These are phyloP conservation scores for Gallinago stenura DNA, from an alignment of 2,797 vertebrate genomes.

Conservation along the genomic window DNA sequence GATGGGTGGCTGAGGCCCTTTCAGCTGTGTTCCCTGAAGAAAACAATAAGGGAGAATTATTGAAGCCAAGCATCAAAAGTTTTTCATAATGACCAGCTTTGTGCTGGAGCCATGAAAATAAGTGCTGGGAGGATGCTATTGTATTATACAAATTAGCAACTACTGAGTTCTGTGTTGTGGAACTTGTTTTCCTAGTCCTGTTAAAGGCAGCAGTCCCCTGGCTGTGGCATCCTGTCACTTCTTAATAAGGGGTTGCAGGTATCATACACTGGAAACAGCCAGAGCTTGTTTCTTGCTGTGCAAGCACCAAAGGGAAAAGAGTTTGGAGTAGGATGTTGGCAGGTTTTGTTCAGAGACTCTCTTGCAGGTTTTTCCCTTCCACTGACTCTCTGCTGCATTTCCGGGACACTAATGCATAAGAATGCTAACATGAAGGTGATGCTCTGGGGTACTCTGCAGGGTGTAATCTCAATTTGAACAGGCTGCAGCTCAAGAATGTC, in stretches of 20 bases:
- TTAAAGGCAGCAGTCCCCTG: neutral
- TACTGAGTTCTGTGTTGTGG: neutral
- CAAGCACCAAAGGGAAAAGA: neutral
- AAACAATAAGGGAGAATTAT: neutral
- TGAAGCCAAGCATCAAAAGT: neutral
- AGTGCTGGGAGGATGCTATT: neutral
- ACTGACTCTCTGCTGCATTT: neutral
- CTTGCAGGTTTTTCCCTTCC: neutral
- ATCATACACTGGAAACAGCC: rapidly evolving
- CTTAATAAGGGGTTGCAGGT: neutral
- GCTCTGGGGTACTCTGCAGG: neutral
- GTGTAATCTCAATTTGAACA: rapidly evolving
- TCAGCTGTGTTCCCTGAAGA: neutral
- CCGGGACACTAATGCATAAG: neutral
- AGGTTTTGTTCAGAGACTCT: neutral
- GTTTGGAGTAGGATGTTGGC: neutral
- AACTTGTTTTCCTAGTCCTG: neutral
- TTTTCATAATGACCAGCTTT: neutral
- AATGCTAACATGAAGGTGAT: neutral
- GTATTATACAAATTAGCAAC: neutral
- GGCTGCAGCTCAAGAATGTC: neutral
- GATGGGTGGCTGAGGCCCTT: neutral
- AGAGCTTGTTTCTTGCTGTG: neutral
- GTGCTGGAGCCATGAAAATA: neutral
- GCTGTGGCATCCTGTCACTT: neutral